A percentile compares a stretch with the other conserved stretches of the same genome.
These are phyloP conservation scores for Perodicticus potto DNA, from an alignment of 2,797 vertebrate genomes.

Conservation along the genomic window DNA sequence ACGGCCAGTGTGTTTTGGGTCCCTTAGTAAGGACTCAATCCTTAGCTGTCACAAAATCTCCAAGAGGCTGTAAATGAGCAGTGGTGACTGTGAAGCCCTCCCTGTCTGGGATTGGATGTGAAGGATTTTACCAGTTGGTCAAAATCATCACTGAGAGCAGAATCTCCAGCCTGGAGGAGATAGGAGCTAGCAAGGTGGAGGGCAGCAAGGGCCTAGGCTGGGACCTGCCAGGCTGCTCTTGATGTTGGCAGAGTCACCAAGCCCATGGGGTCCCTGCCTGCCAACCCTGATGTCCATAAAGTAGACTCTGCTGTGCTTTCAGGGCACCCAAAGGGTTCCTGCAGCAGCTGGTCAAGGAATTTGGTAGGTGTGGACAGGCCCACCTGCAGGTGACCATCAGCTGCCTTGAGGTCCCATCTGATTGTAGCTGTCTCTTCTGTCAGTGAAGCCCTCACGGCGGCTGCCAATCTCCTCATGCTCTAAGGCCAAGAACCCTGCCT, in stretches of 20 bases:
- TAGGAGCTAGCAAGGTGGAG: not conserved
- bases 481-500: not conserved
- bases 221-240: not conserved
- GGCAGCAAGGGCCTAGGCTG: not conserved
- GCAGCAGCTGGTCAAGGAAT: not conserved
- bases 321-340: not conserved
- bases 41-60: not conserved
- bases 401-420: not conserved
- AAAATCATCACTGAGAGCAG: not conserved
- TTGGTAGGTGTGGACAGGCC: not conserved
- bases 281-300: not conserved
- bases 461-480: not conserved
- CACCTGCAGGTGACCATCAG: not conserved
- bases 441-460: not conserved
- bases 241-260: rapidly evolving
- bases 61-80: rapidly evolving
- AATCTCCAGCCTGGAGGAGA: not conserved
- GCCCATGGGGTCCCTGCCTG: not conserved
- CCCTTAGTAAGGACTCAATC: not conserved
- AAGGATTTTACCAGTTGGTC: not conserved
- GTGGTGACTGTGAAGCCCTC: not conserved
- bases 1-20: not conserved
- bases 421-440: not conserved
- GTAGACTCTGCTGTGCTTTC: no score
- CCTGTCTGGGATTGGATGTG: rapidly evolving